Base-by-base conservation (phyloP, 2,797 vertebrate species). In the Myotis planiceps region DNA sequence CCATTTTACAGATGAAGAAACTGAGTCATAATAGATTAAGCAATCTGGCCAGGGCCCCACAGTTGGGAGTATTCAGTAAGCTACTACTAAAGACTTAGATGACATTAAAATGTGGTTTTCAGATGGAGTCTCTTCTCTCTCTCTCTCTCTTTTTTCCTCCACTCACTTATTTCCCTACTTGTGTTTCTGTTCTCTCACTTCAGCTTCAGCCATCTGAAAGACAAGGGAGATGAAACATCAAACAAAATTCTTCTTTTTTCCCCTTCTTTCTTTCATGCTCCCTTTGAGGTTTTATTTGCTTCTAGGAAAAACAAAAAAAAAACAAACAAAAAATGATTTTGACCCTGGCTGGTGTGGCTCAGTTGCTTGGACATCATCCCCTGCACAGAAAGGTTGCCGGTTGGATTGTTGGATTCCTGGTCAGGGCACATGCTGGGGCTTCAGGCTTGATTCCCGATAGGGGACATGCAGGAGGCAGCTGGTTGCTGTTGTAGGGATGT, bases 281-380 rank as follows among this genome's bases (percentile, higher is more conserved):
- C 9, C 15, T 92, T 94, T 88, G 78, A 66, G 65, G 29, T 88
- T 92, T 85, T 74, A 85, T 39, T 65, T 39, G 74, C 63, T 32
- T 82, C 25, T n/a, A 45, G 13, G 45, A 45, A 45, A 45, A 45
- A 45, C 45, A 45, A 45, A 45, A 45, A 45, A 45, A 3, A 45
- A 45, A 45, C 45, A 45, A 45, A 45, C 45, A 45, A 45, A 45
- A 45, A 45, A 45, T 3, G 0, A 66, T 34, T 66, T 66, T 5
- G 8, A n/a, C 8, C 63, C 63, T 66, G n/a, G n/a, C 63, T 6
- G 3, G n/a, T 66, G 63, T 66, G n/a, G 7, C n/a, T 66, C 63
- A 66, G n/a, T 66, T 66, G 63, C n/a, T 10, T 66, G 7, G n/a
- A n/a, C n/a, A 34, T 18, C 16, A 34, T 66, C n/a, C 63, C 1